Conservation (phyloP, 2,888 invertebrate species). For the Drosophila antonietae region DNA sequence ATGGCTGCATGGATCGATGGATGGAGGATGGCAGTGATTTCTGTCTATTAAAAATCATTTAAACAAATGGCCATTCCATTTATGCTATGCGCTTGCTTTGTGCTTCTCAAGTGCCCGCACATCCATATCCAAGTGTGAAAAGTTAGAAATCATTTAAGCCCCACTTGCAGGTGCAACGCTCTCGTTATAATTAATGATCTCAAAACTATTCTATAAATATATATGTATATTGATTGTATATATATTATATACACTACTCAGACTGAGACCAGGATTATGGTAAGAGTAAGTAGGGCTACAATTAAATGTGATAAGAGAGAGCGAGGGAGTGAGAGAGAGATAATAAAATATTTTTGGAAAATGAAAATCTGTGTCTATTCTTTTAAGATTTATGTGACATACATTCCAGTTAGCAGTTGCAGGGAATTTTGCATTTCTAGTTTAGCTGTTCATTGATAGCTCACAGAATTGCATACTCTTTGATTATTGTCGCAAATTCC, state of each 20-base stretch:
- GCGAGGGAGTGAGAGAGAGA: not conserved
- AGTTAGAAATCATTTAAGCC: constrained; percentile 3
- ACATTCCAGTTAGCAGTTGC: not conserved
- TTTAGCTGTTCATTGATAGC: not conserved
- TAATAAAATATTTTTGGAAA: not conserved
- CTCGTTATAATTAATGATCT: not conserved
- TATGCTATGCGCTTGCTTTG: constrained; percentile 8
- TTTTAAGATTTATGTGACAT: not conserved
- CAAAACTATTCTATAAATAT: not conserved
- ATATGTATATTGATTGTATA: too few species aligned
- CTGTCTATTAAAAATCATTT: constrained; percentile 78
- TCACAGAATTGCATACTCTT: constrained; percentile 8
- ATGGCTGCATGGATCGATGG: constrained; percentile 35
- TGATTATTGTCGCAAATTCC: constrained; percentile 27
- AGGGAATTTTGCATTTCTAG: not conserved
- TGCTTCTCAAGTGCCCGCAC: constrained; percentile 2
- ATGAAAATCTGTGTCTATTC: not conserved
- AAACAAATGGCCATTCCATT: constrained; percentile 64
- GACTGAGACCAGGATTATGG: not conserved
- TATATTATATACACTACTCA: not conserved
- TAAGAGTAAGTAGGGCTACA: too few species aligned
- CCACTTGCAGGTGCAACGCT: not conserved
- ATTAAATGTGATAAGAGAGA: not conserved
- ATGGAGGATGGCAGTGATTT: constrained; percentile 65
- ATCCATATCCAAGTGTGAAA: constrained; percentile 25